Base-by-base conservation (phyloP, 2,797 vertebrate species). In the Pogoniulus pusillus region DNA sequence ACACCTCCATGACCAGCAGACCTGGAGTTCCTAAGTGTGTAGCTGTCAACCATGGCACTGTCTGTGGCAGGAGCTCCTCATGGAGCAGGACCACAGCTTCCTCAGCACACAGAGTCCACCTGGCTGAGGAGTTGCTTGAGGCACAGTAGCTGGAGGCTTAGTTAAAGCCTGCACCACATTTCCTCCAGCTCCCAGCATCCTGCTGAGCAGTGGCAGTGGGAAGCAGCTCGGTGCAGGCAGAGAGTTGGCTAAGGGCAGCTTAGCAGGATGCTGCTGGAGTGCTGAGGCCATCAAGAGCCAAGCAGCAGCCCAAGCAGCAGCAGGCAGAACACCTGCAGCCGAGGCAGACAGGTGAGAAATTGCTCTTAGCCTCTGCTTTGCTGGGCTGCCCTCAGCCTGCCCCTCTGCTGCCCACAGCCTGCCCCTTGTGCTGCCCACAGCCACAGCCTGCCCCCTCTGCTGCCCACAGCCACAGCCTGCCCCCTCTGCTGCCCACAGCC, bases 201-300 rank as follows among this genome's bases (percentile, higher is more conserved):
- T 76, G 86, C 60, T 45, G 41, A 92, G 74, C 39, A 32, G 83
- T 79, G 74, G 49, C 60, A 51, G 79, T 22, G 34, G 45, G 54
- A 79, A 90, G 74, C 86, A 79, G 47, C 78, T 82, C 0, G 0
- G 81, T 43, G 68, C 74, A 93, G 77, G 92, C 94, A 93, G 93
- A 96, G 93, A 93, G 90, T 10, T 76, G 68, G 88, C 86, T 71
- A 70, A 84, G 88, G 77, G 83, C 88, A 92, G 71, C 88, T 90
- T 54, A 91, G 74, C 93, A 88, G 85, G 94, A 82, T 26, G 68
- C 60, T 15, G 3, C 63, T 78, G 51, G 68, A 12, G 55, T 72
- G 45, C 76, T 20, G 41, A 87, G 57, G 76, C 41, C 73, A 53
- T 14, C 41, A 32, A 82, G 70, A 85, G 76, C 81, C 79, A 85